Evolutionary conservation across 1,140 invertebrate species (phyloP).

Genomic region (Pogonognathellus flavescens): DNA sequence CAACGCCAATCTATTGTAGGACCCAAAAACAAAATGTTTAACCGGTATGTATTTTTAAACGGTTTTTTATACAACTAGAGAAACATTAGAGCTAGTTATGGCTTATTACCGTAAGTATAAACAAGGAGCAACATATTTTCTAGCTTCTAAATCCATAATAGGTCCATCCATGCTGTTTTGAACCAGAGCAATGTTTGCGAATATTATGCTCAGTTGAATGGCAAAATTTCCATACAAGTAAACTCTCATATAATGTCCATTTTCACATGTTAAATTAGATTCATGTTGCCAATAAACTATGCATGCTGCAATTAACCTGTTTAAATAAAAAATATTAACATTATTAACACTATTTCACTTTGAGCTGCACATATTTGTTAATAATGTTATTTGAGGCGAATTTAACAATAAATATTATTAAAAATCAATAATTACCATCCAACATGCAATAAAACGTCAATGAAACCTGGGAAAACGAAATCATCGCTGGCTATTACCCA

Average conservation of each 20-base stretch:
- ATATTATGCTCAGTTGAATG: conserved; percentile 68
- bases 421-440: conserved; percentile 70
- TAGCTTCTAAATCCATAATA: conserved; percentile 69
- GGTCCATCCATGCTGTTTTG: conserved; percentile 70
- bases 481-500: conserved; percentile 74
- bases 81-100: background rate
- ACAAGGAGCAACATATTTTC: conserved; percentile 69
- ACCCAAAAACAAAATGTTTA: background rate
- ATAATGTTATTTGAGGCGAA: too few species aligned
- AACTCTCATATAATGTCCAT: conserved; percentile 64
- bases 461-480: conserved; percentile 72
- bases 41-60: background rate
- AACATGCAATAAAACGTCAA: conserved; percentile 72
- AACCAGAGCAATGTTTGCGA: conserved; percentile 68
- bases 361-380: background rate
- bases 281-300: conserved; percentile 67
- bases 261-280: conserved; percentile 64
- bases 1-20: conserved; percentile 80
- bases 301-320: conserved; percentile 66
- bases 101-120: conserved; percentile 69
- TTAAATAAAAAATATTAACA: conserved; percentile 15
- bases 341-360: background rate
- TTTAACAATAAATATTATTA: too few species aligned
- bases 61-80: background rate
- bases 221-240: conserved; percentile 67